Percentiles rank a stretch among this genome's conserved stretches.
Conservation (phyloP, 2,113 vertebrate genomes). For the Callocephalon fimbriatum region DNA sequence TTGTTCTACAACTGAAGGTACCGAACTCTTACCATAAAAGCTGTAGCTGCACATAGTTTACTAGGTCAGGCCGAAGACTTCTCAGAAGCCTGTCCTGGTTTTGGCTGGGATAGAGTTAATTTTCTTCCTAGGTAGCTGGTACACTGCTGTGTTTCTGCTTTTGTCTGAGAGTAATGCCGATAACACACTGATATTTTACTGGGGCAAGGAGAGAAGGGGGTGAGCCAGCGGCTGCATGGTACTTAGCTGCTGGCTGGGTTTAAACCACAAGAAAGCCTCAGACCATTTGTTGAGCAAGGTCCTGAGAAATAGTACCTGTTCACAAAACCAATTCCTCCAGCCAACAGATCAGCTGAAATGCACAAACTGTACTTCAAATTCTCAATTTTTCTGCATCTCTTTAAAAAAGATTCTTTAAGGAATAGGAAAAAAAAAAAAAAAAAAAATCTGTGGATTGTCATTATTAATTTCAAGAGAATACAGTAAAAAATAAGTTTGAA, state of each 20-base stretch:
- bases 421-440: not conserved
- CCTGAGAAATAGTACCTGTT: not conserved
- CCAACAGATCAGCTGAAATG: not conserved
- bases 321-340: not conserved
- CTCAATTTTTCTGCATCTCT: not conserved
- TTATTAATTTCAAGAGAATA: not conserved
- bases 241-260: not conserved
- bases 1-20: conserved; percentile 7
- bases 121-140: not conserved
- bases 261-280: not conserved
- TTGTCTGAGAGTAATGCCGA: not conserved
- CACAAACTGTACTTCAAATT: not conserved
- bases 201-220: not conserved
- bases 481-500: not conserved
- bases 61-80: not conserved
- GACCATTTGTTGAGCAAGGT: not conserved
- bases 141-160: not conserved
- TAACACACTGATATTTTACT: not conserved
- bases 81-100: not conserved
- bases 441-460: not conserved
- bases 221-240: not conserved
- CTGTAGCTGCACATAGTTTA: not conserved
- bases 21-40: not conserved
- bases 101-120: not conserved
- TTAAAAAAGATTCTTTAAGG: not conserved